A percentile compares a stretch with the other conserved stretches of the same genome.
Evolutionary conservation across 2,888 invertebrate species (phyloP).

Genomic region (Drosophila kambysellisi): DNA sequence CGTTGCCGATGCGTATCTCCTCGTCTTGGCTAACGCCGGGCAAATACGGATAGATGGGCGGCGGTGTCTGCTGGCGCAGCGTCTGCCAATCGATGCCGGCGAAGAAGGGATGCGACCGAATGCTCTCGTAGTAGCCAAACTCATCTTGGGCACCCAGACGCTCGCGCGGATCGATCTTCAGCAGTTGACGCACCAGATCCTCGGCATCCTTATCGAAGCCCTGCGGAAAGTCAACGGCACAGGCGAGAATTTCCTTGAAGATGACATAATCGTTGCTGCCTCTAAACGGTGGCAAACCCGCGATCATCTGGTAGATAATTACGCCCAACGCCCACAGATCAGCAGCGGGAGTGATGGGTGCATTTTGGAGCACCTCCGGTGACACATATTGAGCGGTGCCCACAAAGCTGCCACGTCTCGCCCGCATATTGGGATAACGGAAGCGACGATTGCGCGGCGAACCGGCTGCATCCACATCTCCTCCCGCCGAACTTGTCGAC

Average conservation of each 20-base stretch:
- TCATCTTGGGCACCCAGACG: slow-evolving; percentile 93
- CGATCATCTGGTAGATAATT: slow-evolving; percentile 98
- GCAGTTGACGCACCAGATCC: slow-evolving; percentile 93
- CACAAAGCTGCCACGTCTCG: slow-evolving; percentile 92
- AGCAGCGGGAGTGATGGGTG: slow-evolving; percentile 90
- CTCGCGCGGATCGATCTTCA: slow-evolving; percentile 92
- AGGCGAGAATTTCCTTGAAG: slow-evolving; percentile 96
- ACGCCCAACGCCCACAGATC: slow-evolving; percentile 99
- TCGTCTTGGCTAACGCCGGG: slow-evolving; percentile 90
- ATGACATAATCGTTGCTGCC: slow-evolving; percentile 97
- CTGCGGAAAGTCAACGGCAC: slow-evolving; percentile 96
- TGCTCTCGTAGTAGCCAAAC: slow-evolving; percentile 90
- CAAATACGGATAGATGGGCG: slow-evolving; percentile 92
- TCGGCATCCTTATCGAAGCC: slow-evolving; percentile 94
- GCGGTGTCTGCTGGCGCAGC: slow-evolving; percentile 91
- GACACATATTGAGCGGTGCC: slow-evolving; percentile 99
- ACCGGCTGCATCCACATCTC: slow-evolving; percentile 36
- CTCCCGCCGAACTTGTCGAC: slow-evolving; percentile 13
- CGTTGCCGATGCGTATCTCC: slow-evolving; percentile 85
- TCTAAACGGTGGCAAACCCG: slow-evolving; percentile 96
- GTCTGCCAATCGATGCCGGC: slow-evolving; percentile 92
- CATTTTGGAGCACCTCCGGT: slow-evolving; percentile 96
- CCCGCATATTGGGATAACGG: slow-evolving; percentile 83
- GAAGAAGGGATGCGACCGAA: slow-evolving; percentile 95
- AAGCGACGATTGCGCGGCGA: slow-evolving; percentile 59